Percentiles rank a stretch among this genome's conserved stretches.
Evolutionary conservation across 1,140 invertebrate species (phyloP).

Genomic region (Antheraea pernyi): DNA sequence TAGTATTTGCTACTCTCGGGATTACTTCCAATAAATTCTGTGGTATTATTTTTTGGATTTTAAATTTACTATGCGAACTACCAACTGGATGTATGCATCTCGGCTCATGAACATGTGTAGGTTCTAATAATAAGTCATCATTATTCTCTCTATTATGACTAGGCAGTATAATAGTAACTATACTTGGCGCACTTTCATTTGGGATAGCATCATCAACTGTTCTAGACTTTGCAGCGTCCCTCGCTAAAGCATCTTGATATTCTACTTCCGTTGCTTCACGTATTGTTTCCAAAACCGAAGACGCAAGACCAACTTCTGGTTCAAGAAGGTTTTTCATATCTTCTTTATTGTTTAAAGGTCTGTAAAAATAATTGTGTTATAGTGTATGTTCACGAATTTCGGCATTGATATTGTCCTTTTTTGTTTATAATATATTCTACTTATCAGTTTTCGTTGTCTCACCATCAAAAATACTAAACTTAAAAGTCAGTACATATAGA

Average conservation of each 20-base stretch:
- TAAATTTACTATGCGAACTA: slow-evolving; percentile 19
- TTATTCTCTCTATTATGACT: slow-evolving; percentile 28
- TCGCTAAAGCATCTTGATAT: slow-evolving; percentile 60
- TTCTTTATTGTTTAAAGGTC: slow-evolving; percentile 32
- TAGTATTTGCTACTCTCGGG: slow-evolving; percentile 23
- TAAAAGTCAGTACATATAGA: too few species aligned
- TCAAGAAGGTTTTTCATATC: slow-evolving; percentile 53
- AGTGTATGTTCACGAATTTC: not conserved
- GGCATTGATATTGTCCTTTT: not conserved
- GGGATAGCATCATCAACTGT: slow-evolving; percentile 32
- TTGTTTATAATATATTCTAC: too few species aligned
- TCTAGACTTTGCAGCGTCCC: slow-evolving; percentile 50
- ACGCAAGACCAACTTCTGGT: slow-evolving; percentile 66
- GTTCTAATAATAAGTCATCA: slow-evolving; percentile 38
- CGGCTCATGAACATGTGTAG: slow-evolving; percentile 46
- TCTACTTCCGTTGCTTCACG: slow-evolving; percentile 63
- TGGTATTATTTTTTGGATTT: slow-evolving; percentile 11
- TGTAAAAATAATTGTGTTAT: slow-evolving; percentile 31
- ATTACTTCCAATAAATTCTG: slow-evolving; percentile 22
- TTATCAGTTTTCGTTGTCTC: too few species aligned
- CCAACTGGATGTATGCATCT: slow-evolving; percentile 38
- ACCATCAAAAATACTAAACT: too few species aligned
- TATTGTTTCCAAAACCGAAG: slow-evolving; percentile 64
- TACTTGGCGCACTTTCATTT: slow-evolving; percentile 33
- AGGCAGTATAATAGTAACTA: slow-evolving; percentile 53